Evolutionary conservation across 2,888 invertebrate species (phyloP).

Genomic region (Nomada ferruginata): DNA sequence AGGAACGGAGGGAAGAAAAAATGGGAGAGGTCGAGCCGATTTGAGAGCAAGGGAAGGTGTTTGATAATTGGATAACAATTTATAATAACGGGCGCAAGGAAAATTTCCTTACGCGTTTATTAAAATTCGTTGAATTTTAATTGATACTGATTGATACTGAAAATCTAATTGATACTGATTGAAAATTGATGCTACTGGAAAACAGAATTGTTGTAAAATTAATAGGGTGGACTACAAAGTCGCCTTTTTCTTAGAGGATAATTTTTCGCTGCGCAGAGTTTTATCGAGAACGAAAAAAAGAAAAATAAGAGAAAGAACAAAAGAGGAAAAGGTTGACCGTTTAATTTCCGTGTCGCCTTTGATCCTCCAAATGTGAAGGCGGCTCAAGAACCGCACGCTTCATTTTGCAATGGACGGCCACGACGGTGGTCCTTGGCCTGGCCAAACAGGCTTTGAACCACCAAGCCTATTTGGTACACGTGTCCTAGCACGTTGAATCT

Average conservation of each 20-base stretch:
- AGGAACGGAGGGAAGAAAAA: neutral
- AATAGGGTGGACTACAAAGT: neutral
- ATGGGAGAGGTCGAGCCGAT: no score
- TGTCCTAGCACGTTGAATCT: slow-evolving; percentile 78
- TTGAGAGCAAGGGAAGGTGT: neutral
- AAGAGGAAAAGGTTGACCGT: slow-evolving; percentile 3
- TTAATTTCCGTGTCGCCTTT: slow-evolving; percentile 31
- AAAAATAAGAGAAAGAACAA: neutral
- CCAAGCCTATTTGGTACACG: slow-evolving; percentile 82
- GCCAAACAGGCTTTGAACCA: slow-evolving; percentile 77
- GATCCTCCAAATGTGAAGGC: slow-evolving; percentile 41
- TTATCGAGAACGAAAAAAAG: no score
- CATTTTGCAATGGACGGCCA: slow-evolving; percentile 19
- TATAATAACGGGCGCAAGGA: neutral
- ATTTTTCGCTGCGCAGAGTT: neutral
- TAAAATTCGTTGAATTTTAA: neutral
- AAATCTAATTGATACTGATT: neutral
- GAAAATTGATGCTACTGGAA: neutral
- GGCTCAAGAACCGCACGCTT: slow-evolving; percentile 33
- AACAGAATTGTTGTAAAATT: neutral
- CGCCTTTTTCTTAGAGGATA: neutral
- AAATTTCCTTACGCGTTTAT: neutral
- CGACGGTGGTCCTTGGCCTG: slow-evolving; percentile 49
- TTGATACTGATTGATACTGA: no score
- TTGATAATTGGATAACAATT: neutral